phyloP scores from a whole-genome alignment of 2,888 invertebrate genomes.

The Volucella inflata region DNA sequence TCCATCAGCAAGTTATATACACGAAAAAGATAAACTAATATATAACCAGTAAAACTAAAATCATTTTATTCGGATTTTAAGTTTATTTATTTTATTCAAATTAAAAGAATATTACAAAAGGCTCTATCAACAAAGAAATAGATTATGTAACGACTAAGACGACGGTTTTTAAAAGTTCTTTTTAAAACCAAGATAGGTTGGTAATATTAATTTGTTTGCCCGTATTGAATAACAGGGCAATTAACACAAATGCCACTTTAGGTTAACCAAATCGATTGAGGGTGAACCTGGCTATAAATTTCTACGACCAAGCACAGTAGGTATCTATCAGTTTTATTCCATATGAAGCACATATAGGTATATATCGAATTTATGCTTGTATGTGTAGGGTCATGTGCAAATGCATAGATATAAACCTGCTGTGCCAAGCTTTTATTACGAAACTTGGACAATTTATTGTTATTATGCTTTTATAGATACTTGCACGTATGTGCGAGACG shows the following conservation, averaged over 20 bases:
- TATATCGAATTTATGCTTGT: background rate
- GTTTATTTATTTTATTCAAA: too few species aligned
- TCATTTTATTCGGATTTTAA: too few species aligned
- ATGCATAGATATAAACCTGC: conserved; percentile 4
- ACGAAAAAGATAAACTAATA: too few species aligned
- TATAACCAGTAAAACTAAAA: too few species aligned
- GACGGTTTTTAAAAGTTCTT: too few species aligned
- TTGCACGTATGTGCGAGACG: conserved; percentile 4
- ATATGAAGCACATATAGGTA: background rate
- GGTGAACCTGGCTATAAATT: conserved; percentile 70
- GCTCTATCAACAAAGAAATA: too few species aligned
- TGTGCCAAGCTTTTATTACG: conserved; percentile 59
- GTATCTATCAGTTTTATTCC: background rate
- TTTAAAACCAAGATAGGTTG: too few species aligned
- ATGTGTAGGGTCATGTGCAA: background rate
- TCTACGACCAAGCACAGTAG: conserved; percentile 29
- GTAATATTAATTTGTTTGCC: conserved; percentile 44
- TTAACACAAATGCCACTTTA: conserved; percentile 71
- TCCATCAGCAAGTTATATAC: too few species aligned
- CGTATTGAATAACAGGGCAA: conserved; percentile 61
- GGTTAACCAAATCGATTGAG: conserved; percentile 72
- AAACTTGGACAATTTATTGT: conserved; percentile 63
- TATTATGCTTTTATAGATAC: conserved; percentile 54
- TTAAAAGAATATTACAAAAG: too few species aligned
- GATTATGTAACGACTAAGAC: too few species aligned